These are phyloP conservation scores for Agrotis exclamationis DNA, from an alignment of 2,888 invertebrate species.

Conservation along the genomic window DNA sequence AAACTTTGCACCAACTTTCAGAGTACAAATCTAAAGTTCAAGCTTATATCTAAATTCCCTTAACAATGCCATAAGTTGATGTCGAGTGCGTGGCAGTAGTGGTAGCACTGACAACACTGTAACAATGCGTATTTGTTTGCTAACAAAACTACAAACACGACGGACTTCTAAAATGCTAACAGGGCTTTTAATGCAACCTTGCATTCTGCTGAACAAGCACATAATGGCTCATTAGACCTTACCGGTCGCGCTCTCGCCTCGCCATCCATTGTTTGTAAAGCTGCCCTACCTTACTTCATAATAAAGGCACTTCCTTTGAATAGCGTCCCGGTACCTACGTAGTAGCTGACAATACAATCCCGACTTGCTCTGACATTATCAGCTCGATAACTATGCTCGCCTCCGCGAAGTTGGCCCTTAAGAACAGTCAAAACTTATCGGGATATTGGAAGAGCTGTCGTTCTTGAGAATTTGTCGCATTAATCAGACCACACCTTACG, in stretches of 20 bases:
- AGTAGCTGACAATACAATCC: conserved; percentile 77
- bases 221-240: conserved; percentile 89
- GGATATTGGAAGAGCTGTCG: conserved; percentile 68
- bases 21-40: conserved; percentile 41
- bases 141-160: conserved; percentile 70
- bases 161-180: conserved; percentile 71
- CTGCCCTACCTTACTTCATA: conserved; percentile 81
- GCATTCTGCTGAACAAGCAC: conserved; percentile 74
- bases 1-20: conserved; percentile 38
- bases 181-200: conserved; percentile 73
- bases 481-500: conserved; percentile 77
- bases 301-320: conserved; percentile 83
- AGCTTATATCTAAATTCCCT: conserved; percentile 61
- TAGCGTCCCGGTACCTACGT: conserved; percentile 66
- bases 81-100: conserved; percentile 56
- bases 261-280: conserved; percentile 85
- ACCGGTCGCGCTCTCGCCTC: conserved; percentile 77
- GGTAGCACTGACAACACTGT: conserved; percentile 60
- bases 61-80: conserved; percentile 64
- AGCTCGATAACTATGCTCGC: conserved; percentile 70
- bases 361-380: conserved; percentile 70
- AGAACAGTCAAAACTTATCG: conserved; percentile 73
- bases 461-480: conserved; percentile 77
- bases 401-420: conserved; percentile 61
- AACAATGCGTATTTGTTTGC: conserved; percentile 70